A percentile compares a stretch with the other conserved stretches of the same genome.
phyloP scores from a whole-genome alignment of 2,797 vertebrate species.

The Spatula clypeata region DNA sequence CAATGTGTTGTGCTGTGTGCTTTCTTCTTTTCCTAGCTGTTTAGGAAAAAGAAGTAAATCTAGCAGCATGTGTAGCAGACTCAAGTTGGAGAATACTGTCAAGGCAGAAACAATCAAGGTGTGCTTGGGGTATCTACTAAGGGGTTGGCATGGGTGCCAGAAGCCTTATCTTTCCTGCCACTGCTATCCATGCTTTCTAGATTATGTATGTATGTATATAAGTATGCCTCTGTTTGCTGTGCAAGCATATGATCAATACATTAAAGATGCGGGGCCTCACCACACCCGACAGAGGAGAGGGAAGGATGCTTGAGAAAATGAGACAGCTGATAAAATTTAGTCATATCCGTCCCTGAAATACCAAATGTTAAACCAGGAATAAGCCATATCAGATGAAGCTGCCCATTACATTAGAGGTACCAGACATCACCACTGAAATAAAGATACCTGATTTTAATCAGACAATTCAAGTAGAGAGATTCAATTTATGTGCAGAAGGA shows the following conservation, averaged over 20 bases:
- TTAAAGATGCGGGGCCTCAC: not conserved
- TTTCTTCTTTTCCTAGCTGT: not conserved
- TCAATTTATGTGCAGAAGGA: not conserved
- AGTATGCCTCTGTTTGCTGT: not conserved
- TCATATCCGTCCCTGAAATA: not conserved
- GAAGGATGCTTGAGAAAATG: not conserved
- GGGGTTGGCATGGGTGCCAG: not conserved
- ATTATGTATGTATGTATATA: too few species aligned
- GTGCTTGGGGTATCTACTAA: not conserved
- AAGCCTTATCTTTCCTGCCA: not conserved
- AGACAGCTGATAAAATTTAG: not conserved
- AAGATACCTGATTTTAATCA: not conserved
- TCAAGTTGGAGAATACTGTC: not conserved
- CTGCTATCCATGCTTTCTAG: not conserved
- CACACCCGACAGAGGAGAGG: accelerated
- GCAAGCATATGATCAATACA: accelerated
- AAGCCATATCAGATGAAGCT: not conserved
- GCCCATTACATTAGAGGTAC: not conserved
- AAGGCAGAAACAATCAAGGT: not conserved
- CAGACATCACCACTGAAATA: accelerated
- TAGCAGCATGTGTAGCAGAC: not conserved
- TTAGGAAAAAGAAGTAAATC: not conserved
- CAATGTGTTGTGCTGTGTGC: not conserved
- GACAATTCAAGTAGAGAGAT: not conserved
- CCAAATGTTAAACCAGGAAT: not conserved